Base-by-base conservation (phyloP, 1,140 invertebrate genomes). In the Hesperophylax magnus region DNA sequence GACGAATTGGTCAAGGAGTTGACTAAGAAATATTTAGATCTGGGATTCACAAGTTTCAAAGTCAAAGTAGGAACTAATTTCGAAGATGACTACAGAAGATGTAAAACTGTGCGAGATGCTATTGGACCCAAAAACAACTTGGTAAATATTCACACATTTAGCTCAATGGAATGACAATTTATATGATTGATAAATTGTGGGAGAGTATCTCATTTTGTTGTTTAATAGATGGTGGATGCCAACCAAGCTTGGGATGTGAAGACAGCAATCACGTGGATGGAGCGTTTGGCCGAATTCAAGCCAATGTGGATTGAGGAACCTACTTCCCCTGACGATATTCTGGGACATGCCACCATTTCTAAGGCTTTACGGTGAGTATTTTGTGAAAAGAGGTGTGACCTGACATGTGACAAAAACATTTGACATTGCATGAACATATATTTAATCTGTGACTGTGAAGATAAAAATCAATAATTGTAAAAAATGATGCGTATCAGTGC, bases 271-370 rank as follows among this genome's bases (percentile, higher is more conserved):
- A 92, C 93, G 6, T 97, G 96, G 96, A 96, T 97, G 94, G 94
- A 93, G 85, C 85, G 93, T 69, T 85, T 98, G 52, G 91, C 93
- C 0, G 89, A 93, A 27, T 96, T 94, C 84, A 94, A 96, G 81
- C 93, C 94, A 8, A 87, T 93, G 20, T 98, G 97, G 97, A 98
- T 98, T 83, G 97, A 98, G 89, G 97, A 98, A 86, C 97, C 97
- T 7, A 98, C 97, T 0, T 96, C 95, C 9, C 97, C 97, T 3
- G 97, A 98, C 88, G 97, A 98, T 87, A 89, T 97, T 9, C 87
- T 97, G 4, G 97, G 97, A 7, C 96, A 98, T 89, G 93, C 93
- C 4, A 89, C 89, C 31, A 97, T 98, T 78, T 89, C 92, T 0
- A 86, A 91, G 78, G 91, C 90, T 84, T 91, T 91, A 86, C 92